These are phyloP conservation scores for Syngnathus typhle DNA, from an alignment of 2,113 vertebrate genomes.

Conservation along the genomic window DNA sequence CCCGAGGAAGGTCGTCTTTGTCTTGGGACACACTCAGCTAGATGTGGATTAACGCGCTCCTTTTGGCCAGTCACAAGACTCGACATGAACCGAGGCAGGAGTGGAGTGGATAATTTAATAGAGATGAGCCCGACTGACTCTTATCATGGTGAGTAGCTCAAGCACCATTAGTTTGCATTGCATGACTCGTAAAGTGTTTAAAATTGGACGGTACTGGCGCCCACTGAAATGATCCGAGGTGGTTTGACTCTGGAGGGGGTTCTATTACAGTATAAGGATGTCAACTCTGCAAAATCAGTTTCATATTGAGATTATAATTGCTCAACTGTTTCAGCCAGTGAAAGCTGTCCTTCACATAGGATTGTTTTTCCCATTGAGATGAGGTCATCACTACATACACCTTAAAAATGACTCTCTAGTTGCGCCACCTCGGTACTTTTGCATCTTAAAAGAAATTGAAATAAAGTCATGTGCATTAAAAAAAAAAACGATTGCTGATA, in stretches of 20 bases:
- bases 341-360: too few relatives aligned
- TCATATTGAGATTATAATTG: not conserved
- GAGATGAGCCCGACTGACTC: slow-evolving; percentile 68
- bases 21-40: not conserved
- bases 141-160: slow-evolving; percentile 50
- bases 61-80: not conserved
- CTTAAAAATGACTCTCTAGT: too few relatives aligned
- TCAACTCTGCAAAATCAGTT: not conserved
- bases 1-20: not conserved
- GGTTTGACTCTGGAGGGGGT: not conserved
- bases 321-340: not conserved
- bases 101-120: slow-evolving; percentile 57
- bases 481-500: too few relatives aligned
- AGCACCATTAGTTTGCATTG: not conserved
- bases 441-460: not conserved
- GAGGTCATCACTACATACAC: not conserved
- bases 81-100: slow-evolving; percentile 58
- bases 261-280: not conserved
- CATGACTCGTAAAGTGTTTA: not conserved
- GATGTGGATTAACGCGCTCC: not conserved
- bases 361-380: not conserved
- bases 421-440: not conserved
- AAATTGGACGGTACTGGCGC: not conserved
- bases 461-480: too few relatives aligned
- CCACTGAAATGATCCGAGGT: not conserved